Evolutionary conservation across 2,888 invertebrate species (phyloP).

Genomic region (Heliconius hortense): DNA sequence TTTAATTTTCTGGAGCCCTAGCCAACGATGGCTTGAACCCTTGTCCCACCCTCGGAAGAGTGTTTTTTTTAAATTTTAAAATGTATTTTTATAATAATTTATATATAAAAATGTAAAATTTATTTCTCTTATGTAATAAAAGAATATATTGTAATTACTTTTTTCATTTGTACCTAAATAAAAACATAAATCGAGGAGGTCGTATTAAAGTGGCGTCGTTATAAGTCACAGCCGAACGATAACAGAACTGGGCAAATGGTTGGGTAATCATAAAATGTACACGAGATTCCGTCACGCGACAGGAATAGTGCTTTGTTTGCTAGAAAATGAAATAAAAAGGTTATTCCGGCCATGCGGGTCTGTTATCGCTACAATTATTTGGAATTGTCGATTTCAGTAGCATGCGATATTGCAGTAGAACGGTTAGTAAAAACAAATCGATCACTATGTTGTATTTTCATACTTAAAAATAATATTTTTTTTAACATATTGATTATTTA

Average conservation of each 20-base stretch:
- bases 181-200: constrained; percentile 11
- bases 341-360: constrained; percentile 32
- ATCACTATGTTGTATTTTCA: neutral
- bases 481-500: no score
- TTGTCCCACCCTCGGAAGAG: no score
- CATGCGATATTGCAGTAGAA: constrained; percentile 29
- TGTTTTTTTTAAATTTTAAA: no score
- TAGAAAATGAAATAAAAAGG: constrained; percentile 47
- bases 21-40: no score
- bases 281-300: constrained; percentile 56
- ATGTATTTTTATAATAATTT: no score
- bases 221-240: constrained; percentile 42
- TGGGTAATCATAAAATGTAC: constrained; percentile 52
- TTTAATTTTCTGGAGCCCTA: no score
- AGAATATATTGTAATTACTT: neutral
- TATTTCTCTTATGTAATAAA: no score
- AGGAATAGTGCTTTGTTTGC: constrained; percentile 46
- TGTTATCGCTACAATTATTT: constrained; percentile 36
- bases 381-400: constrained; percentile 28
- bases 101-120: no score
- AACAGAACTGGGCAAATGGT: constrained; percentile 47
- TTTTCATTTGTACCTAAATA: neutral
- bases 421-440: constrained; percentile 16
- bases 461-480: neutral
- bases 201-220: constrained; percentile 27